phyloP scores from a whole-genome alignment of 2,113 vertebrate species.

The Pantherophis guttatus region DNA sequence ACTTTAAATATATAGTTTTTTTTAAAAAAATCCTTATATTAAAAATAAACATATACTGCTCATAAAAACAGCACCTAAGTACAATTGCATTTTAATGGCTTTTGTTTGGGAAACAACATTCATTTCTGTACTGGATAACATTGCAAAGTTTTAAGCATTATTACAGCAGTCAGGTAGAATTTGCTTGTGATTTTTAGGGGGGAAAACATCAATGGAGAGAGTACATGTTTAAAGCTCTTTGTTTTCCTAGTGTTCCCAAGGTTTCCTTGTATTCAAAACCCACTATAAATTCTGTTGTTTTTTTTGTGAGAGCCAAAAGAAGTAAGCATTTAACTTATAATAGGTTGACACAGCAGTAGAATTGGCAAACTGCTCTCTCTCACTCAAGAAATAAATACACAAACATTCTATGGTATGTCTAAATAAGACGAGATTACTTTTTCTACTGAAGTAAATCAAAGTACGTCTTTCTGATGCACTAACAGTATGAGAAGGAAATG shows the following conservation, averaged over 20 bases:
- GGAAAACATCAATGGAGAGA: constrained; percentile 31
- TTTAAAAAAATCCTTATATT: constrained; percentile 29
- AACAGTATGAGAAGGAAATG: constrained; percentile 75
- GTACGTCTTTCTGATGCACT: constrained; percentile 69
- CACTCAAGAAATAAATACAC: constrained; percentile 51
- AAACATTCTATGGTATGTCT: constrained; percentile 49
- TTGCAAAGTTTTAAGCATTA: constrained; percentile 43
- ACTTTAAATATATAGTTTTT: constrained; percentile 38
- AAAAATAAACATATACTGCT: constrained; percentile 49
- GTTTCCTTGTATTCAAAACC: constrained; percentile 45
- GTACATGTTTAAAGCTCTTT: constrained; percentile 49
- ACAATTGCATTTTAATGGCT: constrained; percentile 56
- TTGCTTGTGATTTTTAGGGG: constrained; percentile 47
- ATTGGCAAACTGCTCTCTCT: not conserved
- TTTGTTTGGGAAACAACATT: constrained; percentile 33
- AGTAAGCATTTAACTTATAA: constrained; percentile 61
- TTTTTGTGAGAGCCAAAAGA: constrained; percentile 50
- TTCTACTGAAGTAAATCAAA: constrained; percentile 70
- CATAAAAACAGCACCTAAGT: constrained; percentile 40
- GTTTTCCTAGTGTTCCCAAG: constrained; percentile 37
- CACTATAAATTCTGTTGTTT: constrained; percentile 39
- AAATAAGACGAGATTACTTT: constrained; percentile 69
- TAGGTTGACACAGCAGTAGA: constrained; percentile 52
- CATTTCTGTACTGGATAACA: constrained; percentile 44
- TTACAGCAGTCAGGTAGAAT: constrained; percentile 46